Percentiles rank a stretch among this genome's conserved stretches.
Evolutionary conservation across 1,140 invertebrate genomes (phyloP).

Genomic region (Drosophila elegans): DNA sequence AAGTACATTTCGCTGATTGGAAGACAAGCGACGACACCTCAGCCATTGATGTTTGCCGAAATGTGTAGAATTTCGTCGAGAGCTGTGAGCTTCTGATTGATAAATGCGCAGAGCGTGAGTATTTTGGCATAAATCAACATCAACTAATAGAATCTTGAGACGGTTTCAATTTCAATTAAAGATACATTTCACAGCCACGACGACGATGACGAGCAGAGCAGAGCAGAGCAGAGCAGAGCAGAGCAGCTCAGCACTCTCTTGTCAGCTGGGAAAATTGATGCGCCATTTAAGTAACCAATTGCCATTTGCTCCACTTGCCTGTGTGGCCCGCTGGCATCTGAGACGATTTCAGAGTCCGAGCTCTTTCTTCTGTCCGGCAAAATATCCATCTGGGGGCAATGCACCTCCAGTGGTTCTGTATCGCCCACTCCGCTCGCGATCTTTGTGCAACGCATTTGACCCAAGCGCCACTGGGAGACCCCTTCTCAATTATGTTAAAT

Average conservation of each 20-base stretch:
- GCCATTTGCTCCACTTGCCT: conserved; percentile 67
- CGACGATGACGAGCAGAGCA: too few species aligned
- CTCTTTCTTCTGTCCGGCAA: neutral
- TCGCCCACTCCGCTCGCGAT: conserved; percentile 15
- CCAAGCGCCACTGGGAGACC: conserved; percentile 50
- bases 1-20: conserved; percentile 64
- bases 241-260: neutral
- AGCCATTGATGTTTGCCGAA: conserved; percentile 70
- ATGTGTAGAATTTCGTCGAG: conserved; percentile 17
- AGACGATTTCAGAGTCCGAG: conserved; percentile 3
- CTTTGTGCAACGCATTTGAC: conserved; percentile 55
- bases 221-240: too few species aligned
- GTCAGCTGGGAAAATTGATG: conserved; percentile 60
- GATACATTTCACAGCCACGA: conserved; percentile 21
- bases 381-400: conserved; percentile 31
- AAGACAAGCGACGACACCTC: conserved; percentile 40
- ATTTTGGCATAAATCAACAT: conserved; percentile 63
- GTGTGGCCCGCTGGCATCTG: conserved; percentile 22
- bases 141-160: conserved; percentile 81
- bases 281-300: conserved; percentile 76
- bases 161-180: conserved; percentile 81
- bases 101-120: conserved; percentile 23
- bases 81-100: conserved; percentile 16
- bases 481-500: conserved; percentile 31
- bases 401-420: conserved; percentile 21